Evolutionary conservation across 2,888 invertebrate genomes (phyloP).

Genomic region (Creontiades dilutus): DNA sequence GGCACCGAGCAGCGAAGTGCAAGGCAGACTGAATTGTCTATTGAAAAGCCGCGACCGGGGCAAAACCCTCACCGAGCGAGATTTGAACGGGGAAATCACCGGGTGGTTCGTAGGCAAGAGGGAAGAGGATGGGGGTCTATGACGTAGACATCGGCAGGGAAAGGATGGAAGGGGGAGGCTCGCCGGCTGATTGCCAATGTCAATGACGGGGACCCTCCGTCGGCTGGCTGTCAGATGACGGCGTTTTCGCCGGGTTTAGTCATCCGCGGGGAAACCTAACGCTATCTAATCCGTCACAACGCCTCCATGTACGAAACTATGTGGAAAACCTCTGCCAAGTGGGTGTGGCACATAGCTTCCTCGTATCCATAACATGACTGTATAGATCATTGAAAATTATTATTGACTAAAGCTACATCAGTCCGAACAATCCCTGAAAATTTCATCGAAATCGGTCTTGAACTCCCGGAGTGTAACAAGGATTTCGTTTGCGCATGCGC

Average conservation of each 20-base stretch:
- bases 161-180: background rate
- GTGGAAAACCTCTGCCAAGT: too few relatives aligned
- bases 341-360: too few relatives aligned
- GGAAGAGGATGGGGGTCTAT: background rate
- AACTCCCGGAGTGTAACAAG: too few relatives aligned
- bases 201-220: background rate
- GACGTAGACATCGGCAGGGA: background rate
- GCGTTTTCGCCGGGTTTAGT: constrained; percentile 12
- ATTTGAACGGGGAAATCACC: constrained; percentile 25
- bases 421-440: too few relatives aligned
- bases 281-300: background rate
- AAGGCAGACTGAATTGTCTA: background rate
- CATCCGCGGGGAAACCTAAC: background rate
- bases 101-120: background rate
- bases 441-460: too few relatives aligned
- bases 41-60: background rate
- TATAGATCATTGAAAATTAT: too few relatives aligned
- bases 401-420: too few relatives aligned
- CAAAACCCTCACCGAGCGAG: background rate
- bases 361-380: too few relatives aligned
- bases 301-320: background rate
- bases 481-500: too few relatives aligned
- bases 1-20: background rate
- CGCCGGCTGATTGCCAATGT: constrained; percentile 30
- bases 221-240: background rate